phyloP scores from a whole-genome alignment of 2,113 vertebrate genomes.

The Ageneiosus marmoratus region DNA sequence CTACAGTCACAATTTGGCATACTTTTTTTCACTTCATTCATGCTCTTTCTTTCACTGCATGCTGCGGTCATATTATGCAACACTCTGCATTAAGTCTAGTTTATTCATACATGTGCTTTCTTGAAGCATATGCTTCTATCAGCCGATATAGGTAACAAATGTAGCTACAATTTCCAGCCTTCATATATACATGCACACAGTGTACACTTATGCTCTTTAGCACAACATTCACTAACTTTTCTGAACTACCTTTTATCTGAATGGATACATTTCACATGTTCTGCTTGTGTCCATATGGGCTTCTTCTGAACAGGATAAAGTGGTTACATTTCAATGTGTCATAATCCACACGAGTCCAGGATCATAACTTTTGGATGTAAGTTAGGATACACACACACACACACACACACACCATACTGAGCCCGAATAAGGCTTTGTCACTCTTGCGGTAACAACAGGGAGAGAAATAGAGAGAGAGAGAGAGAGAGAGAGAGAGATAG shows the following conservation, averaged over 20 bases:
- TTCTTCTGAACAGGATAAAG: neutral
- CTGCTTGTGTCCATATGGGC: neutral
- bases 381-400: constrained; percentile 18
- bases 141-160: neutral
- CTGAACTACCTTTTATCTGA: neutral
- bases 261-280: neutral
- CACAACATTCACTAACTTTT: neutral
- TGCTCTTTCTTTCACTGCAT: too few species aligned
- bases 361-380: neutral
- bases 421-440: constrained; percentile 76
- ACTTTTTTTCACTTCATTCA: too few species aligned
- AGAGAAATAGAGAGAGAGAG: constrained; percentile 45
- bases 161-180: neutral
- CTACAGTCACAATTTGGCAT: too few species aligned
- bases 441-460: constrained; percentile 74
- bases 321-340: neutral
- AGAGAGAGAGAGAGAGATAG: neutral
- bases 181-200: neutral
- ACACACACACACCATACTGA: constrained; percentile 65
- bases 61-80: too few species aligned
- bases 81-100: too few species aligned
- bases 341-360: neutral
- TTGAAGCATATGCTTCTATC: neutral
- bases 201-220: neutral
- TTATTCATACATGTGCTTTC: neutral